These are phyloP conservation scores for Sisyra terminalis DNA, from an alignment of 2,888 invertebrate species.

Conservation along the genomic window DNA sequence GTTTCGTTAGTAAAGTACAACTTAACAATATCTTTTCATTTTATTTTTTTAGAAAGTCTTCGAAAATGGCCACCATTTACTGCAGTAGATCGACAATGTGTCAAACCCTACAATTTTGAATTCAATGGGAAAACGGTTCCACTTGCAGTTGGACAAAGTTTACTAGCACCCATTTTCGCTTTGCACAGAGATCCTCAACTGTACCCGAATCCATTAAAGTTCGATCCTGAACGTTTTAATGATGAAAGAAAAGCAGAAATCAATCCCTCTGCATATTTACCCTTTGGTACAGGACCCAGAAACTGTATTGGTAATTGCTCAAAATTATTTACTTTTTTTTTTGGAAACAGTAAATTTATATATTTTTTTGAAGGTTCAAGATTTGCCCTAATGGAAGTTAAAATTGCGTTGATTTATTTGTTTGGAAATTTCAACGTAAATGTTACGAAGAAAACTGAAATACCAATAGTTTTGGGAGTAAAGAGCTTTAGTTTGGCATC, in stretches of 20 bases:
- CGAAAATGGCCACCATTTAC: constrained; percentile 32
- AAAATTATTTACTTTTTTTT: neutral
- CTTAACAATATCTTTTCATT: no score
- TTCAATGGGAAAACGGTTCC: neutral
- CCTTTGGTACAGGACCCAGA: constrained; percentile 23
- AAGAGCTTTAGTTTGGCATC: constrained; percentile 21
- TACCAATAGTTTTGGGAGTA: constrained; percentile 18
- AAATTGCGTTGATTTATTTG: constrained; percentile 21
- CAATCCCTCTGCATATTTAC: constrained; percentile 18
- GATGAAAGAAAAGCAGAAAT: constrained; percentile 20
- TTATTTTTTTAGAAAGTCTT: constrained; percentile 25
- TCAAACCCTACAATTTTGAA: constrained; percentile 29
- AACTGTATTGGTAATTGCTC: constrained; percentile 21
- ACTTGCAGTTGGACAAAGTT: constrained; percentile 17
- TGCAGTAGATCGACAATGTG: constrained; percentile 31
- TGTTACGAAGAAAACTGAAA: constrained; percentile 18
- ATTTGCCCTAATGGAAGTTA: constrained; percentile 22
- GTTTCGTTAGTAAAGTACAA: no score
- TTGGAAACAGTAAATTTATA: neutral
- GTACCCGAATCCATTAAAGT: constrained; percentile 26
- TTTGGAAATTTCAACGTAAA: constrained; percentile 19
- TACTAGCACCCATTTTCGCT: constrained; percentile 23
- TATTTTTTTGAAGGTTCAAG: constrained; percentile 18
- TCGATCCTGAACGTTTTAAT: constrained; percentile 27
- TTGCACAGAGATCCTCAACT: constrained; percentile 24